Percentiles rank a stretch among this genome's conserved stretches.
Conservation (phyloP, 1,140 invertebrate genomes). For the Aphidius gifuensis region DNA sequence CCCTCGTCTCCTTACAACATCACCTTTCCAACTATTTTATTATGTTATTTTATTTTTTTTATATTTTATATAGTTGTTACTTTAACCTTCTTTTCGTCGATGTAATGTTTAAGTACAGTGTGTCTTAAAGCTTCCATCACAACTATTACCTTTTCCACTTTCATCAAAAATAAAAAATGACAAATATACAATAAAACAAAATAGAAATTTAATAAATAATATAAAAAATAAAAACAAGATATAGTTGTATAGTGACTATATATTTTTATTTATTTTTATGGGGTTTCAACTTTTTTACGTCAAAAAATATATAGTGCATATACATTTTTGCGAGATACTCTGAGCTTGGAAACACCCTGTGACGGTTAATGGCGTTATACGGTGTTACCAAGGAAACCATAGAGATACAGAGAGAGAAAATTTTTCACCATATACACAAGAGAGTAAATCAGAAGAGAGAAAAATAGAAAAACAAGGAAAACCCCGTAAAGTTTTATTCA, state of each 20-base stretch:
- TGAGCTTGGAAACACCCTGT: constrained; percentile 31
- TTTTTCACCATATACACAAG: not conserved
- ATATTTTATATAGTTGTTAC: no score
- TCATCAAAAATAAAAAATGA: no score
- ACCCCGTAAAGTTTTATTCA: constrained; percentile 22
- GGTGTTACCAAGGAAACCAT: constrained; percentile 50
- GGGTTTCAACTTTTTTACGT: constrained; percentile 36
- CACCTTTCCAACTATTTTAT: not conserved
- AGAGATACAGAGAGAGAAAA: constrained; percentile 31
- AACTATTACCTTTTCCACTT: not conserved
- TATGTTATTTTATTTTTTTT: not conserved
- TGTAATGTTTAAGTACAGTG: no score
- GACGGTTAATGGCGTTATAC: constrained; percentile 52
- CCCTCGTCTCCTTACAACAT: constrained; percentile 1
- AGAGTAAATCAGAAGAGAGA: not conserved
- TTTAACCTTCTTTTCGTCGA: no score
- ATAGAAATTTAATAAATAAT: no score
- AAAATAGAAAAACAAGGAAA: constrained; percentile 1
- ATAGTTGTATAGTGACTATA: no score
- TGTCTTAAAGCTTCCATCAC: not conserved
- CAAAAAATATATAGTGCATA: constrained; percentile 22
- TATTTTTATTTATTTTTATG: constrained; percentile 53
- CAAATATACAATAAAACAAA: no score
- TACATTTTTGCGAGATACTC: constrained; percentile 25
- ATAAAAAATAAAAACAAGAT: no score